Evolutionary conservation across 2,888 invertebrate species (phyloP).

Genomic region (Parascotia fuliginaria): DNA sequence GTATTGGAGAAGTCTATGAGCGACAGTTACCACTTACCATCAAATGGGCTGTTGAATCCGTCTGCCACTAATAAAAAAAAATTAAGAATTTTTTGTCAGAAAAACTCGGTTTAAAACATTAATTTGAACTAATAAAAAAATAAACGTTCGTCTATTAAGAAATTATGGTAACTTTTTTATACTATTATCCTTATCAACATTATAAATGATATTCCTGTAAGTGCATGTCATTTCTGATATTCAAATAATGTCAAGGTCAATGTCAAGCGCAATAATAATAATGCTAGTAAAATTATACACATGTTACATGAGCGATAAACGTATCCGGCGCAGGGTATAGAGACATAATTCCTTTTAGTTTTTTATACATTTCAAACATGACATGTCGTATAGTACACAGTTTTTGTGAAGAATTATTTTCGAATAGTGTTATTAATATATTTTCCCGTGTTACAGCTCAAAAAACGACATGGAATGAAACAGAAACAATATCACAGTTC

Average conservation of each 20-base stretch:
- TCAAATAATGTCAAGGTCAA: slow-evolving; percentile 31
- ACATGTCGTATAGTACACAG: slow-evolving; percentile 55
- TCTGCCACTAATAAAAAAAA: too few relatives aligned
- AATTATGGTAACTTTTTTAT: not conserved
- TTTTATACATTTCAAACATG: slow-evolving; percentile 52
- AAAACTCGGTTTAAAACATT: too few relatives aligned
- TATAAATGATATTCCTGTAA: not conserved
- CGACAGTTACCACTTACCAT: too few relatives aligned
- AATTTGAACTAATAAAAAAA: too few relatives aligned
- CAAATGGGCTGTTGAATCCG: too few relatives aligned
- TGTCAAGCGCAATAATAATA: slow-evolving; percentile 21
- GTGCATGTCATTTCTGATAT: slow-evolving; percentile 5
- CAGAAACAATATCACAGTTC: slow-evolving; percentile 68
- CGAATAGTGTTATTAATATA: slow-evolving; percentile 57
- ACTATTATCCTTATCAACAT: not conserved
- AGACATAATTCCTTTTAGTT: slow-evolving; percentile 51
- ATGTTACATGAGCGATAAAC: slow-evolving; percentile 64
- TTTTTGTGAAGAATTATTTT: slow-evolving; percentile 57
- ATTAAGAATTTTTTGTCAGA: too few relatives aligned
- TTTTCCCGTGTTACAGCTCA: slow-evolving; percentile 77
- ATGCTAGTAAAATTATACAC: slow-evolving; percentile 1
- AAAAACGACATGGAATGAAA: slow-evolving; percentile 76
- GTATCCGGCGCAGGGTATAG: slow-evolving; percentile 56
- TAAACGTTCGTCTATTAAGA: not conserved
- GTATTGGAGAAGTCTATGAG: too few relatives aligned